These are phyloP conservation scores for Papilio machaon DNA, from an alignment of 1,140 invertebrate species.

Conservation along the genomic window DNA sequence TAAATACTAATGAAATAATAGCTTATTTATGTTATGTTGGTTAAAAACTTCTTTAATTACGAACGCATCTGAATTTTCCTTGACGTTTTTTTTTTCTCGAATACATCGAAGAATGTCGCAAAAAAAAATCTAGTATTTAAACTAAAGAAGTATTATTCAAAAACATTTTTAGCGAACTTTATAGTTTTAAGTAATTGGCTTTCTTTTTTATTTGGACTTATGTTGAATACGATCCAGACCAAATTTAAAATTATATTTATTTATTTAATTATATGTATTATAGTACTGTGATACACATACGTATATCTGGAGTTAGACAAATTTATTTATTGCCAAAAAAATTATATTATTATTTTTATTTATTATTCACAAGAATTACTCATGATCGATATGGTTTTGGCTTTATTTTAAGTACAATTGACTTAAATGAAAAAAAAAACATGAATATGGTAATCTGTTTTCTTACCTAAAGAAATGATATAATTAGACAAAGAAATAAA, in stretches of 20 bases:
- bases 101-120: neutral
- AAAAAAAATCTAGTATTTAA: neutral
- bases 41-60: neutral
- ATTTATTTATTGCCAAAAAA: neutral
- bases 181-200: constrained; percentile 19
- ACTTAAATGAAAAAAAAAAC: neutral
- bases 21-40: neutral
- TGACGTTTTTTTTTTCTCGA: neutral
- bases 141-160: neutral
- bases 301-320: neutral
- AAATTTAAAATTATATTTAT: constrained; percentile 15
- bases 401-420: neutral
- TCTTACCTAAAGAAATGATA: neutral
- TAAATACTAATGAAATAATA: neutral
- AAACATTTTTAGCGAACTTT: neutral
- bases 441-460: constrained; percentile 19
- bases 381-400: neutral
- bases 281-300: constrained; percentile 5
- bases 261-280: constrained; percentile 23
- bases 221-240: constrained; percentile 24
- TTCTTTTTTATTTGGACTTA: neutral
- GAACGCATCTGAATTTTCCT: neutral
- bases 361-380: neutral
- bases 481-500: neutral
- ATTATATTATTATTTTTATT: constrained; percentile 3